Evolutionary conservation across 2,888 invertebrate genomes (phyloP).

Genomic region (Drosophila algonquin): DNA sequence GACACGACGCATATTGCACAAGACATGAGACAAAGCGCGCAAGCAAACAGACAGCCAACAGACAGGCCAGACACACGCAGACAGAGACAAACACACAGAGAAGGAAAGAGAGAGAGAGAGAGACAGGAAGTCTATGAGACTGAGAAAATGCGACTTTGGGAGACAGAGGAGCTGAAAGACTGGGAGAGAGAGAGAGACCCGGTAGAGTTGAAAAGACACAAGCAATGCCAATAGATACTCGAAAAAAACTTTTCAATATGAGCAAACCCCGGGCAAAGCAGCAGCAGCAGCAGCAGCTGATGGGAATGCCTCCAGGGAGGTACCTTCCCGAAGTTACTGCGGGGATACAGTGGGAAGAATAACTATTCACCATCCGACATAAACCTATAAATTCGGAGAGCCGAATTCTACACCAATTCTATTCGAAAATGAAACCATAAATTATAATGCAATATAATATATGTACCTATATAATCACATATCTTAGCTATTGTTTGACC

Average conservation of each 20-base stretch:
- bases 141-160: neutral
- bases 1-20: constrained; percentile 71
- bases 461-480: too few species aligned
- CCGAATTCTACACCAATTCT: too few species aligned
- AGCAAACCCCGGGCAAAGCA: constrained; percentile 16
- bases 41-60: constrained; percentile 56
- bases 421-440: too few species aligned
- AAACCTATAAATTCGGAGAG: too few species aligned
- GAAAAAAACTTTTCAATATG: constrained; percentile 71
- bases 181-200: neutral
- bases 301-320: constrained; percentile 24
- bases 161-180: constrained; percentile 5
- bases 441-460: too few species aligned
- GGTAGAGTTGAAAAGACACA: constrained; percentile 31
- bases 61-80: constrained; percentile 41
- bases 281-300: neutral
- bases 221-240: constrained; percentile 54
- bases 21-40: constrained; percentile 57
- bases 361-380: too few species aligned
- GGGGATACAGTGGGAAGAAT: constrained; percentile 5
- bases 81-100: constrained; percentile 17
- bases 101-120: neutral
- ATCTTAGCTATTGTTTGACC: too few species aligned
- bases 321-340: neutral
- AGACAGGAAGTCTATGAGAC: neutral